Conservation (phyloP, 1,140 invertebrate species). For the Ceratina japonica region DNA sequence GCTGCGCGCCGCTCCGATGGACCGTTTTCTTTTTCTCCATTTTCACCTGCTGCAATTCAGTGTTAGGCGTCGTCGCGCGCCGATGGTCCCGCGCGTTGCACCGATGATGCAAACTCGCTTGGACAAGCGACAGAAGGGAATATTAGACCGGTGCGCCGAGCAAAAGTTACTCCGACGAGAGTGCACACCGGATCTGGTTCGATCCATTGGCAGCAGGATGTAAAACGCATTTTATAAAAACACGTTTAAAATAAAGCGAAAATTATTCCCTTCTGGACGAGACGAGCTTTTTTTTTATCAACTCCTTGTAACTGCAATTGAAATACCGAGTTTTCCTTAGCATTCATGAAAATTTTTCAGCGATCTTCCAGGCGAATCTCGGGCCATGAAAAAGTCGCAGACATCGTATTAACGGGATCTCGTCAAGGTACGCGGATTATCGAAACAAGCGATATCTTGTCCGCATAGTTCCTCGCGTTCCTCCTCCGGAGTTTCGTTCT, state of each 20-base stretch:
- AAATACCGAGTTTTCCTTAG: neutral
- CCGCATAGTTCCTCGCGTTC: slow-evolving; percentile 6
- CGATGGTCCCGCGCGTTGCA: neutral
- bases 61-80: slow-evolving; percentile 18
- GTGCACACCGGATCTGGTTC: neutral
- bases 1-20: neutral
- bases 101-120: slow-evolving; percentile 2
- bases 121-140: slow-evolving; percentile 10
- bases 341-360: neutral
- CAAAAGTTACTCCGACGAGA: neutral
- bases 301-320: too few species aligned
- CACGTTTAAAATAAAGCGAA: too few species aligned
- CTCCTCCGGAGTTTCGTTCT: neutral
- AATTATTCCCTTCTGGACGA: too few species aligned
- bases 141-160: neutral
- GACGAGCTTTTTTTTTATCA: too few species aligned
- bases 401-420: too few species aligned
- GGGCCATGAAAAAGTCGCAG: neutral
- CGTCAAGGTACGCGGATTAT: neutral
- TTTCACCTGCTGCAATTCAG: neutral
- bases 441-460: neutral
- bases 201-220: too few species aligned
- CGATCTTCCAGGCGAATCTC: too few species aligned
- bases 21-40: neutral
- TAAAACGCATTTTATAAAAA: too few species aligned